Evolutionary conservation across 2,113 vertebrate species (phyloP).

Genomic region (Rattus rattus): DNA sequence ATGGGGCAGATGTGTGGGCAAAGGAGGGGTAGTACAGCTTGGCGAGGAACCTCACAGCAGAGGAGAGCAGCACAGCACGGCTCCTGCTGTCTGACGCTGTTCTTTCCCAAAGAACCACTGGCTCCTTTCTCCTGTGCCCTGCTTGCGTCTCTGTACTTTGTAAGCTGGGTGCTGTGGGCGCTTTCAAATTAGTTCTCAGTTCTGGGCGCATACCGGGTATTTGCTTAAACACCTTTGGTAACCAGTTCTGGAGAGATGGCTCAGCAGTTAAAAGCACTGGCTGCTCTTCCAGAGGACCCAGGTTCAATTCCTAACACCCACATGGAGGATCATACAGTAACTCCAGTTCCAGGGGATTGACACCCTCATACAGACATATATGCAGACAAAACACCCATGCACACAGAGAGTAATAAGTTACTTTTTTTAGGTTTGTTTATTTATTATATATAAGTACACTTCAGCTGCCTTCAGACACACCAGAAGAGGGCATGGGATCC

Average conservation of each 20-base stretch:
- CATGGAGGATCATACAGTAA: not conserved
- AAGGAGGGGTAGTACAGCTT: not conserved
- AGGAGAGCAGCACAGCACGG: not conserved
- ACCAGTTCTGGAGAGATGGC: not conserved
- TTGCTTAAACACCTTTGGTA: slow-evolving; percentile 32
- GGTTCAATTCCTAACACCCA: not conserved
- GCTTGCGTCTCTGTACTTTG: not conserved
- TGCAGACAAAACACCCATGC: not conserved
- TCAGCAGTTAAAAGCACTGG: not conserved
- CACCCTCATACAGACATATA: not conserved
- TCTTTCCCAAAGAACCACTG: not conserved
- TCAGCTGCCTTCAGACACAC: too few species aligned
- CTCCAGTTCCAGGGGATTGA: not conserved
- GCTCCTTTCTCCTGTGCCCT: not conserved
- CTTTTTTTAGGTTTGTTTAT: too few species aligned
- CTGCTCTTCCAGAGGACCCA: not conserved
- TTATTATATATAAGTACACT: too few species aligned
- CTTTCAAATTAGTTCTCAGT: slow-evolving; percentile 33
- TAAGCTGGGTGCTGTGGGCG: not conserved
- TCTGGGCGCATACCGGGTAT: slow-evolving; percentile 3
- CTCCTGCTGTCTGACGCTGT: not conserved
- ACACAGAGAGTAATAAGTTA: not conserved
- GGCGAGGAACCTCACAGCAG: not conserved
- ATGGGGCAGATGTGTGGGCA: slow-evolving; percentile 62
- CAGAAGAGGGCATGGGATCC: too few species aligned